These are phyloP conservation scores for Xanthia togata DNA, from an alignment of 2,888 invertebrate species.

Conservation along the genomic window DNA sequence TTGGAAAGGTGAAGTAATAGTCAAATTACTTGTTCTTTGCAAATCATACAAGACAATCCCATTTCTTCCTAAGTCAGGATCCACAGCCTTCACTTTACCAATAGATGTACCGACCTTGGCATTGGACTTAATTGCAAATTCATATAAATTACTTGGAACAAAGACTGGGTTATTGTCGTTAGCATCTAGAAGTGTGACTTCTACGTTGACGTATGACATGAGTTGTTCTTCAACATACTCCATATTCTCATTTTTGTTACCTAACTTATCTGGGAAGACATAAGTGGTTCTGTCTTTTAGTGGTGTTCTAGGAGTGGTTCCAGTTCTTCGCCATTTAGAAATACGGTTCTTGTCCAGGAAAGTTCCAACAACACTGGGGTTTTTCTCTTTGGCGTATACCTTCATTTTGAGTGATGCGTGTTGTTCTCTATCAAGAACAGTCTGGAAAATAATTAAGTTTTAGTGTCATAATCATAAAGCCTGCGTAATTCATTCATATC, in stretches of 20 bases:
- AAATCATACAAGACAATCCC: constrained; percentile 94
- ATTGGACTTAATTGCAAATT: constrained; percentile 93
- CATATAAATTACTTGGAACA: constrained; percentile 95
- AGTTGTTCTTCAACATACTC: constrained; percentile 86
- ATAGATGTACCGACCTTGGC: constrained; percentile 93
- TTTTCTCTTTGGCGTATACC: constrained; percentile 95
- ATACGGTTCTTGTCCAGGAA: constrained; percentile 83
- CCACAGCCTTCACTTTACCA: constrained; percentile 95
- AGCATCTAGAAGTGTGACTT: constrained; percentile 95
- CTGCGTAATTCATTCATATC: neutral
- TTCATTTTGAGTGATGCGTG: constrained; percentile 93
- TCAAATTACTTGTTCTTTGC: constrained; percentile 92
- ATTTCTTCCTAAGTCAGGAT: constrained; percentile 94
- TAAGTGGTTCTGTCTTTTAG: constrained; percentile 86
- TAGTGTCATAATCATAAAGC: neutral
- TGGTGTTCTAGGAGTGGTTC: constrained; percentile 73
- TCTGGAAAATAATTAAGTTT: constrained; percentile 81
- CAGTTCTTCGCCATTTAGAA: constrained; percentile 83
- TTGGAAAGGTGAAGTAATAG: constrained; percentile 92
- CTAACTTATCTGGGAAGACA: constrained; percentile 86
- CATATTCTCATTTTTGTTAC: constrained; percentile 83
- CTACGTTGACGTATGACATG: constrained; percentile 92
- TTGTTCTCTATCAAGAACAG: constrained; percentile 94
- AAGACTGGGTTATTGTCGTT: constrained; percentile 98
- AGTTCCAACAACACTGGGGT: constrained; percentile 92